Conservation (phyloP, 2,888 invertebrate genomes). For the Baronia brevicornis region DNA sequence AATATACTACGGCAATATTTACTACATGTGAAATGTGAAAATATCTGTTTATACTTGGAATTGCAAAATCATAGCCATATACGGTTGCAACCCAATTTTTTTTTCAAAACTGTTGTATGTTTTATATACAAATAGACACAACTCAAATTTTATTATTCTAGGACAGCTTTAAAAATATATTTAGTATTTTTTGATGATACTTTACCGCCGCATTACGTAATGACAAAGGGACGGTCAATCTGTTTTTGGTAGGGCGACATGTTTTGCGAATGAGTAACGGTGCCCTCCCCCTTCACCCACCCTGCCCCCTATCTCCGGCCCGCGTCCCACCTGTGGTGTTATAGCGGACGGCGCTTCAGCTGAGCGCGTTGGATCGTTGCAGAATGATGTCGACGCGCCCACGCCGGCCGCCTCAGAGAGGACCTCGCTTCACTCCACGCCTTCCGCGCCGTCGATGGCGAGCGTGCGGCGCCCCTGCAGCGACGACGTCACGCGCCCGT, state of each 20-base stretch:
- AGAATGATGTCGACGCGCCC: slow-evolving; percentile 73
- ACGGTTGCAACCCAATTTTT: too few species aligned
- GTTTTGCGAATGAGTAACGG: slow-evolving; percentile 60
- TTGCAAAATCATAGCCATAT: too few species aligned
- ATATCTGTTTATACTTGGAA: too few species aligned
- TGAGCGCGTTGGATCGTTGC: slow-evolving; percentile 70
- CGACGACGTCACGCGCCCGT: slow-evolving; percentile 18
- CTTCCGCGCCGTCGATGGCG: slow-evolving; percentile 14
- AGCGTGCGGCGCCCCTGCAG: slow-evolving; percentile 9
- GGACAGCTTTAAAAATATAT: too few species aligned
- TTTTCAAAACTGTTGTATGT: too few species aligned
- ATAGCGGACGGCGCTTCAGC: slow-evolving; percentile 60
- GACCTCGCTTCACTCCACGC: slow-evolving; percentile 31
- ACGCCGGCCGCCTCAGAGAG: slow-evolving; percentile 59
- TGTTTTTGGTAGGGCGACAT: slow-evolving; percentile 33
- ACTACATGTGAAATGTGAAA: too few species aligned
- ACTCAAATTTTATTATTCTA: too few species aligned
- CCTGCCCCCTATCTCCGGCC: slow-evolving; percentile 19
- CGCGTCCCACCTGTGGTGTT: slow-evolving; percentile 34
- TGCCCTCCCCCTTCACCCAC: slow-evolving; percentile 27
- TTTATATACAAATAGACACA: too few species aligned
- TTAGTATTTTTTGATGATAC: too few species aligned
- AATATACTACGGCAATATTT: too few species aligned
- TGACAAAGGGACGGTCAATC: slow-evolving; percentile 30
- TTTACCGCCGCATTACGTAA: too few species aligned